These are phyloP conservation scores for Nephrotoma appendiculata DNA, from an alignment of 2,888 invertebrate species.

Conservation along the genomic window DNA sequence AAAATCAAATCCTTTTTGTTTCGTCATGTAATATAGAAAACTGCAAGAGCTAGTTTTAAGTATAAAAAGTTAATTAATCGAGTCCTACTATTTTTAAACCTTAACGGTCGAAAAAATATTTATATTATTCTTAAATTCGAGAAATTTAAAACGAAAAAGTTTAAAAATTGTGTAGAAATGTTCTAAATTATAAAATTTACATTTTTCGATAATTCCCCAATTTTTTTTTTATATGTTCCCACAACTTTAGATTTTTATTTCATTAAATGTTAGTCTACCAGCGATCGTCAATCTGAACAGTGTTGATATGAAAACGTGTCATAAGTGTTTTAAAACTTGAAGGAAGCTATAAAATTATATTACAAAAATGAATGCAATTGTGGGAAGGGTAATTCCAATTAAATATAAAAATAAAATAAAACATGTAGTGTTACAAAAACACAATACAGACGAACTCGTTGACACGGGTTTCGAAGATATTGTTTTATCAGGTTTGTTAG, in stretches of 20 bases:
- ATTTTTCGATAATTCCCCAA: too few species aligned
- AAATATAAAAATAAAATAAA: not conserved
- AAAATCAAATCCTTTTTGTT: not conserved
- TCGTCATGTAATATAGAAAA: not conserved
- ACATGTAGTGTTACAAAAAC: not conserved
- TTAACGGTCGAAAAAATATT: not conserved
- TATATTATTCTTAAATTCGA: too few species aligned
- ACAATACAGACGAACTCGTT: not conserved
- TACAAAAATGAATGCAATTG: not conserved
- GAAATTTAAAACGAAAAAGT: too few species aligned
- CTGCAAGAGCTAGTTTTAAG: not conserved
- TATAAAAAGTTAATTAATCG: not conserved
- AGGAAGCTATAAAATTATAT: too few species aligned
- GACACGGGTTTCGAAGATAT: not conserved
- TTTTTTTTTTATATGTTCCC: too few species aligned
- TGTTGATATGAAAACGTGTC: too few species aligned
- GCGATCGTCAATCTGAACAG: too few species aligned
- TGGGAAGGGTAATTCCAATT: not conserved
- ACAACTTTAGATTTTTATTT: too few species aligned
- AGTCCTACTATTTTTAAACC: not conserved
- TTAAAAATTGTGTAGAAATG: too few species aligned
- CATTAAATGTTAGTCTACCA: too few species aligned
- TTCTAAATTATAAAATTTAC: too few species aligned
- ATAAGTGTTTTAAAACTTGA: too few species aligned
- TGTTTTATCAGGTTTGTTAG: not conserved